Percentiles rank a stretch among this genome's conserved stretches.
Conservation (phyloP, 2,888 invertebrate species). For the Strigamia crassipes region DNA sequence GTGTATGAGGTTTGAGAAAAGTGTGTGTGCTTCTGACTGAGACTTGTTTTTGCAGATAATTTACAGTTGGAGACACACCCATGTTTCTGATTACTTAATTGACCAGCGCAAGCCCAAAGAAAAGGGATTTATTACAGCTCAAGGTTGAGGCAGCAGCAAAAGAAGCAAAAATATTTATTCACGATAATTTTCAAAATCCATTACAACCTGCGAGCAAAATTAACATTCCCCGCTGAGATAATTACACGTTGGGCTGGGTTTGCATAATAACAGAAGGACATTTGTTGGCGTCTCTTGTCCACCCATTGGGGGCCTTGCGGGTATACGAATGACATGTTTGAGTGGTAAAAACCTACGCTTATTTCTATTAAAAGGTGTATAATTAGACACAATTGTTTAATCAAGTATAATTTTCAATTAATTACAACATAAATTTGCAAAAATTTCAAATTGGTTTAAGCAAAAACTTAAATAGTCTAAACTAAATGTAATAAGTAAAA, state of each 20-base stretch:
- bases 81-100: slow-evolving; percentile 40
- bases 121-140: slow-evolving; percentile 23
- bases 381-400: not conserved
- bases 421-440: no score
- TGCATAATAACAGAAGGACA: slow-evolving; percentile 27
- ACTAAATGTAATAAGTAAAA: no score
- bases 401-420: not conserved
- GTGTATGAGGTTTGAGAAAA: slow-evolving; percentile 35
- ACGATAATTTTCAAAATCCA: slow-evolving; percentile 27
- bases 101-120: not conserved
- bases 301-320: slow-evolving; percentile 1
- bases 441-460: no score
- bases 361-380: not conserved
- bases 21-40: slow-evolving; percentile 24
- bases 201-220: slow-evolving; percentile 12
- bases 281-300: slow-evolving; percentile 18
- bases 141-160: not conserved
- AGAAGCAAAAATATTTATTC: slow-evolving; percentile 18
- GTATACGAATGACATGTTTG: not conserved
- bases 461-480: no score
- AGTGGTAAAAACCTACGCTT: slow-evolving; percentile 17
- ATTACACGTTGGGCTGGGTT: slow-evolving; percentile 30
- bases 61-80: slow-evolving; percentile 36
- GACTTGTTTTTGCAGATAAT: slow-evolving; percentile 36
- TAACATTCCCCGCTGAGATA: slow-evolving; percentile 26